Evolutionary conservation across 2,113 vertebrate genomes (phyloP).

Genomic region (Cochlearius cochlearius): DNA sequence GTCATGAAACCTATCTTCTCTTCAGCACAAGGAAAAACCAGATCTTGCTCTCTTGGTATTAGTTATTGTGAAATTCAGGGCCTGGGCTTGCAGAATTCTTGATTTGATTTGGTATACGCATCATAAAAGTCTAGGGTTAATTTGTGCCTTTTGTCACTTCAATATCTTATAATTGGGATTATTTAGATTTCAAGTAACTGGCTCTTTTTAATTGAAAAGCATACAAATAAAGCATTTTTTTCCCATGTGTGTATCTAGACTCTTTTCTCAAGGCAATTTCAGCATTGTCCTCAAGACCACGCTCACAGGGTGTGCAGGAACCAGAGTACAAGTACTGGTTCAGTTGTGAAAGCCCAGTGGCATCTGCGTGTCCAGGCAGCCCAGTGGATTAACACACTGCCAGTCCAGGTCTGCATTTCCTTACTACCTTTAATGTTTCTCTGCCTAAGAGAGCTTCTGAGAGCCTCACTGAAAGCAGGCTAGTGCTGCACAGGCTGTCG

Average conservation of each 20-base stretch:
- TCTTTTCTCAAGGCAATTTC: not conserved
- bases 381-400: not conserved
- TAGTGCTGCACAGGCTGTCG: accelerated
- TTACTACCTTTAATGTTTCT: not conserved
- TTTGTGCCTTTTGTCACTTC: not conserved
- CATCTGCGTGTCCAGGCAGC: not conserved
- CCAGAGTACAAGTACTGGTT: not conserved
- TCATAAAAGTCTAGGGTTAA: not conserved
- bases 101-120: not conserved
- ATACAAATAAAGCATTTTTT: not conserved
- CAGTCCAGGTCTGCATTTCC: not conserved
- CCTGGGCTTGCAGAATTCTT: not conserved
- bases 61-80: not conserved
- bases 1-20: not conserved
- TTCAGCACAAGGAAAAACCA: not conserved
- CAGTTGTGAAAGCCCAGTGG: not conserved
- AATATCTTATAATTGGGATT: not conserved
- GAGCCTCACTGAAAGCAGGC: not conserved
- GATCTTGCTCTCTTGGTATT: not conserved
- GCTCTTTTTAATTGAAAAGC: not conserved
- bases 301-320: not conserved
- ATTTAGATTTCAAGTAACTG: not conserved
- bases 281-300: not conserved
- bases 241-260: not conserved
- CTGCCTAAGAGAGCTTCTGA: not conserved